Conservation (phyloP, 35 echinoderm and acorn worm species). For the Apostichopus parvimensis region DNA sequence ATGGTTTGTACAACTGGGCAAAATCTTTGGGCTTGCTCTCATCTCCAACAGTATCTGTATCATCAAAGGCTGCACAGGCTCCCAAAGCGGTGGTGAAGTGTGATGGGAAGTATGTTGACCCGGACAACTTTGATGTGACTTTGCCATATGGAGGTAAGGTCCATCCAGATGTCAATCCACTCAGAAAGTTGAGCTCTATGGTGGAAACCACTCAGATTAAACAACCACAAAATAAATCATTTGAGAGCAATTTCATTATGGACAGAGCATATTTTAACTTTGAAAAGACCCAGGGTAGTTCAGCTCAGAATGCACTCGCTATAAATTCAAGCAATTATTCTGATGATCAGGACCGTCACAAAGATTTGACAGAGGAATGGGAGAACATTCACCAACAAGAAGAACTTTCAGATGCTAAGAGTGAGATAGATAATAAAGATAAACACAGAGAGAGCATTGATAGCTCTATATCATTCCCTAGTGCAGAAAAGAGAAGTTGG, state of each 20-base stretch:
- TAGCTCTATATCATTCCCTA: background rate
- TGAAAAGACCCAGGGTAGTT: slow-evolving; percentile 34
- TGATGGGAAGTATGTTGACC: slow-evolving; percentile 52
- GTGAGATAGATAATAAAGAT: background rate
- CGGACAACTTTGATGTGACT: slow-evolving; percentile 52
- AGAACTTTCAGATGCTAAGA: background rate
- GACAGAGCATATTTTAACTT: slow-evolving; percentile 55
- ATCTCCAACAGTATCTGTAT: background rate
- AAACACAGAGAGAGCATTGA: background rate
- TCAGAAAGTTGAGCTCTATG: slow-evolving; percentile 50
- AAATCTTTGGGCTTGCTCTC: slow-evolving; percentile 45
- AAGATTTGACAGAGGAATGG: background rate
- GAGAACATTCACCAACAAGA: background rate
- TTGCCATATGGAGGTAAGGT: slow-evolving; percentile 45
- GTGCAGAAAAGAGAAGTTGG: background rate
- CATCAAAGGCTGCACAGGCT: slow-evolving; percentile 13
- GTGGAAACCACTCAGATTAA: slow-evolving; percentile 51
- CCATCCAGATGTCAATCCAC: slow-evolving; percentile 33
- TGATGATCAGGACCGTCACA: background rate
- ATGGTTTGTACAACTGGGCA: slow-evolving; percentile 48
- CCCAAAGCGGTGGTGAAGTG: slow-evolving; percentile 50
- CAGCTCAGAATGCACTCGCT: background rate
- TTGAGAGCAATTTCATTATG: slow-evolving; percentile 57
- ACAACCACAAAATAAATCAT: slow-evolving; percentile 35
- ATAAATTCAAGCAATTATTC: slow-evolving; percentile 4